phyloP scores from a whole-genome alignment of 2,113 vertebrate genomes.

The Anseranas semipalmata region DNA sequence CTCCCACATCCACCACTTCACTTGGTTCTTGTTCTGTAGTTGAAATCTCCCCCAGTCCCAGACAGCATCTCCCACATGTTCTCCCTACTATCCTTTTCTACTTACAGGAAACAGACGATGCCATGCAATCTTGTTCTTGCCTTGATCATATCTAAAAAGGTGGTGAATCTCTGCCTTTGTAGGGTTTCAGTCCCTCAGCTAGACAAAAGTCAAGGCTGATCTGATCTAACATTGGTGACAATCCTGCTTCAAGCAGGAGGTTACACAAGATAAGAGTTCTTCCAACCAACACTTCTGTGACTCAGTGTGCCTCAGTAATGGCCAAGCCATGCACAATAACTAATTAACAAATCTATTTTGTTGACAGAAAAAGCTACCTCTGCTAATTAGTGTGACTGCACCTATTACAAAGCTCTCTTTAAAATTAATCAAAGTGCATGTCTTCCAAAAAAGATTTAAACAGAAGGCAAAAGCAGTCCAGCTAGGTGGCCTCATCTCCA shows the following conservation, averaged over 20 bases:
- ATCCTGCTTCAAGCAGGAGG: neutral
- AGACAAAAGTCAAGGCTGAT: neutral
- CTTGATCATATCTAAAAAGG: accelerated
- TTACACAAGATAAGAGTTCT: neutral
- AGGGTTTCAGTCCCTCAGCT: neutral
- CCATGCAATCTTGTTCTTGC: neutral
- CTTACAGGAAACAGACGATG: neutral
- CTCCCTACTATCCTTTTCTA: neutral
- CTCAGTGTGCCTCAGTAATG: neutral
- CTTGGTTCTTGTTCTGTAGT: neutral
- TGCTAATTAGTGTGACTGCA: neutral
- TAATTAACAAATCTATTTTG: neutral
- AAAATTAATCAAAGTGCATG: neutral
- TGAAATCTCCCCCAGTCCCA: neutral
- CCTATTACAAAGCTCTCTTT: neutral
- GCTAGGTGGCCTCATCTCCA: neutral
- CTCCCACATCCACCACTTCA: neutral
- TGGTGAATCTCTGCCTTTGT: neutral
- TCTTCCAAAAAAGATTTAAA: neutral
- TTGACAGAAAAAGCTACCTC: neutral
- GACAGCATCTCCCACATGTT: neutral
- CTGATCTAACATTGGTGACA: neutral
- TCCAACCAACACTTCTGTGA: neutral
- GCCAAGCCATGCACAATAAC: neutral
- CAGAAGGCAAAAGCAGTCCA: neutral